These are phyloP conservation scores for Lysandra coridon DNA, from an alignment of 2,888 invertebrate species.

Conservation along the genomic window DNA sequence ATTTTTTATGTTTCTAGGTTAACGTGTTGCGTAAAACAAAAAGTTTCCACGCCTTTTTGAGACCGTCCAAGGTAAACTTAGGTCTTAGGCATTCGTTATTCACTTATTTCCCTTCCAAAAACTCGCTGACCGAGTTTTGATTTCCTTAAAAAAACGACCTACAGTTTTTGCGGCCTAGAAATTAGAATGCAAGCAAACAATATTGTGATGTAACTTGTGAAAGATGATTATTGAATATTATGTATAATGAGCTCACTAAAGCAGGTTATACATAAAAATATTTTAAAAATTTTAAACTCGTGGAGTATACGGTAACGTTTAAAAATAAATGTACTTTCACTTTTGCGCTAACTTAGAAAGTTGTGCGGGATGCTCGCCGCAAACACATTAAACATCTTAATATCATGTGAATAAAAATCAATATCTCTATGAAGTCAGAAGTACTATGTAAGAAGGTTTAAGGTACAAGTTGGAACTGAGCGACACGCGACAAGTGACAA, in stretches of 20 bases:
- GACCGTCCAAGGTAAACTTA: not conserved
- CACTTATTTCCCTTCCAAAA: not conserved
- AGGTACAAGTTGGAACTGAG: no score
- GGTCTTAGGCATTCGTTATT: not conserved
- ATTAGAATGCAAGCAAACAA: not conserved
- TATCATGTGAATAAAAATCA: not conserved
- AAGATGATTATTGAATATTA: slow-evolving; percentile 7
- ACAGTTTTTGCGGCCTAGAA: not conserved
- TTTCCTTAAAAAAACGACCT: not conserved
- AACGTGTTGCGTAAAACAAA: not conserved
- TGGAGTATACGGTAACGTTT: not conserved
- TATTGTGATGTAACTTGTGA: not conserved
- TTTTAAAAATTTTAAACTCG: not conserved
- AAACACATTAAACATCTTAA: not conserved
- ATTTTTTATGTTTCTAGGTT: slow-evolving; percentile 17
- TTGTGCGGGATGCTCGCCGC: not conserved
- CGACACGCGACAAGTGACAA: no score
- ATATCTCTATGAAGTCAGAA: not conserved
- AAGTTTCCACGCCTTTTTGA: not conserved
- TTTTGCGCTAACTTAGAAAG: slow-evolving; percentile 30
- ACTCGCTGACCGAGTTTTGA: not conserved
- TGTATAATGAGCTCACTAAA: not conserved
- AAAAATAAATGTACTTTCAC: slow-evolving; percentile 28
- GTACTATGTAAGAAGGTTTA: no score
- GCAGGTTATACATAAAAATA: not conserved